Base-by-base conservation (phyloP, 2,888 invertebrate species). In the Leptarthrus brevirostris region DNA sequence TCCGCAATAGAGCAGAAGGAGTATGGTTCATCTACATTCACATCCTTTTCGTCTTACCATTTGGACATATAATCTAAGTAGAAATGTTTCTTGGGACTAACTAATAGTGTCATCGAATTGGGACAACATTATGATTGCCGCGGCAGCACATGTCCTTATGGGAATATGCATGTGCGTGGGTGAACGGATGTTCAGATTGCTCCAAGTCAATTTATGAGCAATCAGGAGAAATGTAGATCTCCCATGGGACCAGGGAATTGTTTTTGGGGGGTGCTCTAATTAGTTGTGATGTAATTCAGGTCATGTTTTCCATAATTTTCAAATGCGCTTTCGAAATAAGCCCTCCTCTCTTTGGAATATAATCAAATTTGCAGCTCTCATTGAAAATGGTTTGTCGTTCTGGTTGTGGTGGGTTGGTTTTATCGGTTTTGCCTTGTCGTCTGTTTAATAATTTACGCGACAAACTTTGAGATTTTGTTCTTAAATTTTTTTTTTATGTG, bases 31-130 rank as follows among this genome's bases (percentile, higher is more conserved):
- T 12, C 47, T 47, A 16, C 47, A n/a, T n/a, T 52, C n/a, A 14
- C 58, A 30, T 26, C 34, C 34, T 16, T 34, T 16, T 69, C 16
- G 18, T 52, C n/a, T 18, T 8, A 49, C 24, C 69, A 52, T 30
- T 69, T 22, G 69, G 69, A 49, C 69, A 69, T 24, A 69, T 44
- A 52, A 52, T 12, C n/a, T n/a, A 24, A 52, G 24, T 16, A 12
- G 16, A 20, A 69, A 52, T 34, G 34, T 34, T 69, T 52, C 69
- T 69, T 52, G 52, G 69, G 69, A 69, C 69, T 49, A 52, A 69
- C 69, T 69, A 69, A 69, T 69, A 52, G 69, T 69, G 69, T 69
- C 69, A 69, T 69, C 69, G 69, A 69, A 52, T 69, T 69, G 49
- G 69, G 69, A 26, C 69, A 69, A 69, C 69, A 69, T 69, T 69